These are phyloP conservation scores for Tetheella fluctuosa DNA, from an alignment of 2,888 invertebrate genomes.

Conservation along the genomic window DNA sequence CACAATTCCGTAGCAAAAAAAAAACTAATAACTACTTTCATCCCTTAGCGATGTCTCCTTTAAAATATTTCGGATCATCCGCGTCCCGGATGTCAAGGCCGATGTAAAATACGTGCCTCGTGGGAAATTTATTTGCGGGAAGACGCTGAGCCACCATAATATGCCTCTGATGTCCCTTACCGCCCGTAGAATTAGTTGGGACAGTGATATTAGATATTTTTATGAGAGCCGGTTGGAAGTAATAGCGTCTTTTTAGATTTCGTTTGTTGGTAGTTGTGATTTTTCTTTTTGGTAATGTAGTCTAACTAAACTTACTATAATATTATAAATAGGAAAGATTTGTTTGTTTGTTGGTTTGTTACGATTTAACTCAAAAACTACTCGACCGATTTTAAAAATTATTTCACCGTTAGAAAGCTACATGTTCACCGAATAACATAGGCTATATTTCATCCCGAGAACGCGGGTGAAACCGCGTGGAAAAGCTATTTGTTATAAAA, in stretches of 20 bases:
- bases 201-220: conserved; percentile 26
- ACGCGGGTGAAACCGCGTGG: too few species aligned
- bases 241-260: background rate
- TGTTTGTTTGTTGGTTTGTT: too few species aligned
- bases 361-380: too few species aligned
- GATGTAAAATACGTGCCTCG: conserved; percentile 72
- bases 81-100: conserved; percentile 50
- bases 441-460: too few species aligned
- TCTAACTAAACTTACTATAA: too few species aligned
- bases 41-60: conserved; percentile 40
- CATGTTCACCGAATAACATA: too few species aligned
- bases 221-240: background rate
- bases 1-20: conserved; percentile 15
- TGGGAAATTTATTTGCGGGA: conserved; percentile 78
- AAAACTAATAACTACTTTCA: conserved; percentile 48
- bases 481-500: too few species aligned
- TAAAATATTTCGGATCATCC: conserved; percentile 66
- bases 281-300: background rate
- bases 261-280: conserved; percentile 1
- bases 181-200: conserved; percentile 35
- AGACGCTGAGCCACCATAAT: conserved; percentile 67
- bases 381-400: too few species aligned
- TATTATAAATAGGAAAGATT: too few species aligned
- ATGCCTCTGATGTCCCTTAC: conserved; percentile 65
- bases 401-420: too few species aligned